Conservation (phyloP, 2,113 vertebrate species). For the Ceyx cyanopectus region DNA sequence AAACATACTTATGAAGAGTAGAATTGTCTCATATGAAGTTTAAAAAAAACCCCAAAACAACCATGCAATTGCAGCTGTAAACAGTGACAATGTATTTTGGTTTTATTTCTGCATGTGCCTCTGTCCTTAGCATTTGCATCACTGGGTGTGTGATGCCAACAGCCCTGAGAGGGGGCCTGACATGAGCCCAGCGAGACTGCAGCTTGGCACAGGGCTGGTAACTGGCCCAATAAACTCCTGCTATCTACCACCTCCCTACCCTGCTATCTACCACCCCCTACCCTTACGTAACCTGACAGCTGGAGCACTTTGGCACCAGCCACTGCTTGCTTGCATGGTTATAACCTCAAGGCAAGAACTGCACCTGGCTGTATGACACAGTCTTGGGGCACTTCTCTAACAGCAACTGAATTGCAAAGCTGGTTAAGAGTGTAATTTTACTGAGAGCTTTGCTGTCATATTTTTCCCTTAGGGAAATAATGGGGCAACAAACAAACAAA, state of each 20-base stretch:
- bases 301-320: slow-evolving; percentile 20
- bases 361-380: not conserved
- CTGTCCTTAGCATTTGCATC: not conserved
- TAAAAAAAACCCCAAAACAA: not conserved
- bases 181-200: not conserved
- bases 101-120: not conserved
- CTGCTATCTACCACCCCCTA: not conserved
- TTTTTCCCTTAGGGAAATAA: not conserved
- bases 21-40: not conserved
- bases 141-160: too few species aligned
- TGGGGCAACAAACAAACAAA: not conserved
- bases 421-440: not conserved
- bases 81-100: not conserved
- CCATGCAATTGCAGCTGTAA: not conserved
- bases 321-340: slow-evolving; percentile 27
- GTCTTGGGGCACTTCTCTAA: not conserved
- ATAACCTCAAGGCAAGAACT: slow-evolving; percentile 32
- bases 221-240: slow-evolving; percentile 18
- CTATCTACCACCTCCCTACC: not conserved
- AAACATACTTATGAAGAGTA: not conserved
- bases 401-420: not conserved
- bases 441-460: not conserved
- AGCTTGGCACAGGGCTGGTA: not conserved
- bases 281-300: slow-evolving; percentile 8
- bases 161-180: not conserved